Conservation (phyloP, 1,140 invertebrate genomes). For the Zaprionus capensis region DNA sequence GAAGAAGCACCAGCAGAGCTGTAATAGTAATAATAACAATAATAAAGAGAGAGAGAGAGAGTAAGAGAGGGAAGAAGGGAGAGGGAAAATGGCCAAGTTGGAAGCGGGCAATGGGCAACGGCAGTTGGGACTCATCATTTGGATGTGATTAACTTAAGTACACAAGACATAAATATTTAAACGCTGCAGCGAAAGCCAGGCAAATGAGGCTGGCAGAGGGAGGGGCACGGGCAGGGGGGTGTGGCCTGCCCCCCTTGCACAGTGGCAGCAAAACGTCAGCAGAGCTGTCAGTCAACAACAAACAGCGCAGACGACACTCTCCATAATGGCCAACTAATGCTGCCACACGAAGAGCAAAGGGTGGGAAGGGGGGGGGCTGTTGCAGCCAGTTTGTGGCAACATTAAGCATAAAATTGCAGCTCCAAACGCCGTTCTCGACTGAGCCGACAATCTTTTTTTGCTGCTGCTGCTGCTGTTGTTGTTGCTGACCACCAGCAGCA, state of each 20-base stretch:
- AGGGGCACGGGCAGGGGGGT: background rate
- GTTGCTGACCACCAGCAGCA: constrained; percentile 37
- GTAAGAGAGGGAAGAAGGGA: background rate
- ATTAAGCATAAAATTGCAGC: constrained; percentile 61
- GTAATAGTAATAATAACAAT: constrained; percentile 12
- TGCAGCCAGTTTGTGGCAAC: constrained; percentile 36
- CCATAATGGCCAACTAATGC: constrained; percentile 47
- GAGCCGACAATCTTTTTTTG: background rate
- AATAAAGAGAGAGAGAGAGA: background rate
- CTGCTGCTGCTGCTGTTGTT: constrained; percentile 1
- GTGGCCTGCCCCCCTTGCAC: constrained; percentile 11
- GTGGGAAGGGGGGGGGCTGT: background rate
- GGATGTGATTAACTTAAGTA: constrained; percentile 81
- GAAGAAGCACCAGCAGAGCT: constrained; percentile 18
- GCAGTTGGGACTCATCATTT: constrained; percentile 69
- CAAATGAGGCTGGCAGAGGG: constrained; percentile 31
- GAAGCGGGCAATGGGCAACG: constrained; percentile 7
- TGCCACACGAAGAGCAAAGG: background rate
- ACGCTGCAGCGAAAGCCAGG: constrained; percentile 63
- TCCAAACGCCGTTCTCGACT: constrained; percentile 50
- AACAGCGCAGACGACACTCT: constrained; percentile 27
- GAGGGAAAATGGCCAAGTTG: background rate
- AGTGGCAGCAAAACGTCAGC: constrained; percentile 54
- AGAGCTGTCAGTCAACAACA: constrained; percentile 42
- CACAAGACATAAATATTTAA: constrained; percentile 82